A percentile compares a stretch with the other conserved stretches of the same genome.
These are phyloP conservation scores for Xenopus laevis DNA, from an alignment of 2,113 vertebrate species.

Conservation along the genomic window DNA sequence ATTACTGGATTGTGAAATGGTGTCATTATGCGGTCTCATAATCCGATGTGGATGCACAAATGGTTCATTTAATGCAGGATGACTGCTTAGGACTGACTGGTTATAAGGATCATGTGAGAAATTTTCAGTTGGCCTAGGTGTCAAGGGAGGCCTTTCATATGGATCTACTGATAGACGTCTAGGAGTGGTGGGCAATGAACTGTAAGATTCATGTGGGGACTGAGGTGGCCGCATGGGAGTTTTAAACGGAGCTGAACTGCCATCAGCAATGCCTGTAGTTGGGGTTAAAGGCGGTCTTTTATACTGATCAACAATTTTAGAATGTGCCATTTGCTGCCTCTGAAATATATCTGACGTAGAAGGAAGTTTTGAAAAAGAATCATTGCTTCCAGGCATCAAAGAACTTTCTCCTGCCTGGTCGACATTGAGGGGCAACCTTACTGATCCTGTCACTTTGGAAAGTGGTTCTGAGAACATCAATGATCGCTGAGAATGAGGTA, in stretches of 20 bases:
- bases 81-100: conserved; percentile 79
- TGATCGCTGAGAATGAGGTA: conserved; percentile 75
- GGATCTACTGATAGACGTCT: conserved; percentile 66
- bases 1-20: conserved; percentile 55
- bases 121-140: conserved; percentile 71
- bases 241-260: conserved; percentile 72
- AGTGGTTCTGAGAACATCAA: conserved; percentile 73
- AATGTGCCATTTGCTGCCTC: conserved; percentile 60
- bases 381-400: conserved; percentile 55
- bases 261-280: conserved; percentile 63
- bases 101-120: conserved; percentile 82
- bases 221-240: conserved; percentile 83
- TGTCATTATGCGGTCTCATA: conserved; percentile 60
- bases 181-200: conserved; percentile 53
- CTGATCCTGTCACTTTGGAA: conserved; percentile 68
- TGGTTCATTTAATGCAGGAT: conserved; percentile 71
- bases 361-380: conserved; percentile 63
- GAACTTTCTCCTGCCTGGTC: conserved; percentile 69
- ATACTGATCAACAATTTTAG: conserved; percentile 74
- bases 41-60: conserved; percentile 79
- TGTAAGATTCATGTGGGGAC: conserved; percentile 73
- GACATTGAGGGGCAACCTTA: conserved; percentile 65
- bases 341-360: conserved; percentile 69
- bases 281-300: conserved; percentile 76
- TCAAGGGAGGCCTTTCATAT: conserved; percentile 76